phyloP scores from a whole-genome alignment of 2,888 invertebrate genomes.

The Lottia gigantea region DNA sequence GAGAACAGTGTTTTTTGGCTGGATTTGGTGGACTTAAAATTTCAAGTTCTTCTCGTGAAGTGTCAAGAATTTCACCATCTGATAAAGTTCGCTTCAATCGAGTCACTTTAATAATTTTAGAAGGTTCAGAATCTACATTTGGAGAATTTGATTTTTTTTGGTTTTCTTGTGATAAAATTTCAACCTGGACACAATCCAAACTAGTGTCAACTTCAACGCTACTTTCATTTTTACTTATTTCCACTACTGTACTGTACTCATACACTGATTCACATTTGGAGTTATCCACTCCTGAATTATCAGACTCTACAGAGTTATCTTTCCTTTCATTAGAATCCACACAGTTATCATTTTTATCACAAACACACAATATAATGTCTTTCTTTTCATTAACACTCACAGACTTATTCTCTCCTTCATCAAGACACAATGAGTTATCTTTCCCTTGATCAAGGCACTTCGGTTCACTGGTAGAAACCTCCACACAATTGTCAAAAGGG shows the following conservation, averaged over 20 bases:
- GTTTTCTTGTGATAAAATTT: neutral
- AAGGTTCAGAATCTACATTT: neutral
- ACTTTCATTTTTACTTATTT: neutral
- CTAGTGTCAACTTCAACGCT: neutral
- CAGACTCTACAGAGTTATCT: neutral
- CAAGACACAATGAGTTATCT: too few species aligned
- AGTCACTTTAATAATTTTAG: conserved; percentile 12
- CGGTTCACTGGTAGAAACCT: too few species aligned
- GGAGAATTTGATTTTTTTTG: neutral
- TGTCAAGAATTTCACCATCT: conserved; percentile 10
- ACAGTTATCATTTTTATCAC: neutral
- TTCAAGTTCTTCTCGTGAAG: conserved; percentile 13
- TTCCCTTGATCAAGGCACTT: too few species aligned
- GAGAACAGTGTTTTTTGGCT: conserved; percentile 16
- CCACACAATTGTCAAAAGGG: neutral
- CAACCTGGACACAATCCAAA: conserved; percentile 1
- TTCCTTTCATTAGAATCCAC: neutral
- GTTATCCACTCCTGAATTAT: conserved; percentile 2
- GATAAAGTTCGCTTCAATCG: conserved; percentile 18
- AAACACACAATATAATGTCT: neutral
- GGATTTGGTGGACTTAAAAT: conserved; percentile 4
- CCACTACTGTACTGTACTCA: conserved; percentile 10
- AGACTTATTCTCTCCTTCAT: too few species aligned
- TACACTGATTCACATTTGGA: neutral
- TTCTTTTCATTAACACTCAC: neutral